Conservation (phyloP, 2,888 invertebrate species). For the Synergus japonicus region DNA sequence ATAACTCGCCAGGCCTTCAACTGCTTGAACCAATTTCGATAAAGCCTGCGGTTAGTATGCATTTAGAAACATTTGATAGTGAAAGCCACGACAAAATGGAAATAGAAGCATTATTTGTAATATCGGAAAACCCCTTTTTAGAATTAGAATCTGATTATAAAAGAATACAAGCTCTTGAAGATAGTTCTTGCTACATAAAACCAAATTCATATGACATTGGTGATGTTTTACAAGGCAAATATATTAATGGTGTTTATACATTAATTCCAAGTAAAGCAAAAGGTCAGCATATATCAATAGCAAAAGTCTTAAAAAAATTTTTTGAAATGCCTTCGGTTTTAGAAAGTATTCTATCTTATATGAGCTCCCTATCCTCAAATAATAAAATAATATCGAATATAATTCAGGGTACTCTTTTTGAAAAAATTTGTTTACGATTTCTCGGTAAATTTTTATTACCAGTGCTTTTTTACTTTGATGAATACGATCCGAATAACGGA, state of each 20-base stretch:
- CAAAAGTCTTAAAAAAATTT: slow-evolving; percentile 40
- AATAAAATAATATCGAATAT: slow-evolving; percentile 44
- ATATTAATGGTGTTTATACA: neutral
- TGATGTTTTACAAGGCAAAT: neutral
- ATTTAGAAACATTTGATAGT: too few relatives aligned
- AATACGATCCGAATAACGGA: slow-evolving; percentile 52
- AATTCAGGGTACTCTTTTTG: slow-evolving; percentile 41
- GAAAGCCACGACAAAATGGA: too few relatives aligned
- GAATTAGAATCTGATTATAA: slow-evolving; percentile 7
- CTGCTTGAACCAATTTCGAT: too few relatives aligned
- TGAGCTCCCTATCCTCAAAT: slow-evolving; percentile 16
- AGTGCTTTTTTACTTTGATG: slow-evolving; percentile 48
- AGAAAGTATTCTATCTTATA: slow-evolving; percentile 40
- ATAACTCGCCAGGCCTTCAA: too few relatives aligned
- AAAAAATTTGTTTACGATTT: slow-evolving; percentile 28
- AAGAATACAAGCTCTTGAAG: neutral
- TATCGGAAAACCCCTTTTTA: neutral
- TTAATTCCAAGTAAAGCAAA: slow-evolving; percentile 18
- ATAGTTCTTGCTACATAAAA: neutral
- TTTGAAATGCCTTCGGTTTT: slow-evolving; percentile 44
- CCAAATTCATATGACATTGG: neutral
- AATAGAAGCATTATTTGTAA: too few relatives aligned
- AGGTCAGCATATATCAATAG: slow-evolving; percentile 44
- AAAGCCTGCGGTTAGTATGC: too few relatives aligned
- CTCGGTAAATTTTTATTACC: slow-evolving; percentile 42